Base-by-base conservation (phyloP, 1,140 invertebrate species). In the Atta colombica region DNA sequence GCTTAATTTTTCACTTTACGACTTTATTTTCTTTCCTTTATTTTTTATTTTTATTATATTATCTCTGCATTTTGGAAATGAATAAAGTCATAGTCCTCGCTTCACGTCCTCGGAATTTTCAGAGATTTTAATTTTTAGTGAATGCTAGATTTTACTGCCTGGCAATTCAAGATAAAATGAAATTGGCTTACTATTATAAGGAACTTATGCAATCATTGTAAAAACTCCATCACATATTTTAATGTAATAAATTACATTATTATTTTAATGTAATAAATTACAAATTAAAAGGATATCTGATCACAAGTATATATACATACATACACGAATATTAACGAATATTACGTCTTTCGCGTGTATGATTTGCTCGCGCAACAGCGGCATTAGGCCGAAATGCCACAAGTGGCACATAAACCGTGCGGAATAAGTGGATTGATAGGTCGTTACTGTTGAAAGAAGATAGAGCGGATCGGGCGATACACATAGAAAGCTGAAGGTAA, bases 391-490 rank as follows among this genome's bases (percentile, higher is more conserved):
- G 55, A 78, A 87, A 78, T 82, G 93, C 92, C 87, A 94, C 94
- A 94, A 94, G 94, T 94, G 94, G 93, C 92, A 91, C 91, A 91
- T 94, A 94, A 94, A 91, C 92, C 92, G 89, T 85, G 92, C 90
- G 86, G 88, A 92, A 91, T 92, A 92, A 94, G 92, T 93, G 92
- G 92, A 93, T 94, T 93, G 93, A 94, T 94, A 94, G 93, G 91
- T 91, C 89, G 89, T 91, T 89, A 82, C 61, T 49, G 16, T 65
- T 25, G 71, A 74, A 82, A 66, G 28, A 77, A 86, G 74, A 65
- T 87, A 72, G 80, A 85, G 69, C 68, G 68, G 55, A 87, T 82
- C 68, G 77, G 58, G 58, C 65, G 77, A 88, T 71, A 89, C 63
- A 86, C 31, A 16, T 49, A 61, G 65, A 72, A 65, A 80, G 53